Base-by-base conservation (phyloP, 2,797 vertebrate genomes). In the Alosa sapidissima region DNA sequence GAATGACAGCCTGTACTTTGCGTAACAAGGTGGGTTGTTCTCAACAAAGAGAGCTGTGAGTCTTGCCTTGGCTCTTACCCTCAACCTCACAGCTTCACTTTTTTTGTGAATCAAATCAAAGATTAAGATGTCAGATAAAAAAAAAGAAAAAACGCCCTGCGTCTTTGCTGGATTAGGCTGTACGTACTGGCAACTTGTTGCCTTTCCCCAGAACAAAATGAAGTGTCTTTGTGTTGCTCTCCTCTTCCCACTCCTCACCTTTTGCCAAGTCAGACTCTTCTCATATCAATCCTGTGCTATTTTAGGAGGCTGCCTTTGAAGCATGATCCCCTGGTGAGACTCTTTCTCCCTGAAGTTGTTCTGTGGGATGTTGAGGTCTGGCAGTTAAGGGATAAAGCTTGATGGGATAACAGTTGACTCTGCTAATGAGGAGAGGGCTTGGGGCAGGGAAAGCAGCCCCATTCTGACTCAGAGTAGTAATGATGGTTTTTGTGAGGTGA, bases 181-280 rank as follows among this genome's bases (percentile, higher is more conserved):
- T 82, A 85, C 55, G 84, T 81, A 28, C 36, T 48, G 45, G 21
- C 48, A 86, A 88, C 62, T 68, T 85, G 60, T 87, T 88, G 86
- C 72, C 5, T 10, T 78, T 87, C 68, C 21, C 84, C 51, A 72
- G 84, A 86, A 88, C 84, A 68, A 87, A 89, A 87, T 81, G 62
- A 86, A 86, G 85, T 45, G 24, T 24, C 83, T 90, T 88, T 87
- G 72, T 87, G 68, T 84, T 85, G 48, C 55, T 82, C 68, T 86
- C 14, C 82, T 68, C 47, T 82, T 84, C 36, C n/a, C n/a, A n/a
- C 8, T 72, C 68, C 49, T 58, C 55, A 82, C 51, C 81, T 86
- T 36, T 86, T 33, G 51, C 68, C 3, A 87, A 86, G 84, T 58
- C 33, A 60, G 83, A 87, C 82, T 88, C 60, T 82, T 82, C 85